These are phyloP conservation scores for Falco berigora DNA, from an alignment of 2,797 vertebrate genomes.

Conservation along the genomic window DNA sequence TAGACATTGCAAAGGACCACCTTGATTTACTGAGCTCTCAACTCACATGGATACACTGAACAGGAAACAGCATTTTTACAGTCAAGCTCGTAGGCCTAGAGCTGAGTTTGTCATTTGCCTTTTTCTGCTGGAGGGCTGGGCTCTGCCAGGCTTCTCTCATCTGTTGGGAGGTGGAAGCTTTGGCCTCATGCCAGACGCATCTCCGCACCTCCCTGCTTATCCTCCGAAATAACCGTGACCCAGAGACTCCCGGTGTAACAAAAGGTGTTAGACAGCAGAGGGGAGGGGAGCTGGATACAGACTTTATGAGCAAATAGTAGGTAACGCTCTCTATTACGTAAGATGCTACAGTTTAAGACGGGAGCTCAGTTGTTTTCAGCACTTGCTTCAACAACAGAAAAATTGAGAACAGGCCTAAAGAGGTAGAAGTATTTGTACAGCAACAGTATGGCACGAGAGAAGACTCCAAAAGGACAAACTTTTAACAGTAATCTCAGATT, in stretches of 20 bases:
- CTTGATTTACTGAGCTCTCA: neutral
- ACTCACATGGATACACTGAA: neutral
- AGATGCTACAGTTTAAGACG: neutral
- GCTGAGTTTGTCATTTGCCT: neutral
- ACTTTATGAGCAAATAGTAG: neutral
- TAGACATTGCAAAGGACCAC: neutral
- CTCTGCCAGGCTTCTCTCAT: neutral
- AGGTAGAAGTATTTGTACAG: neutral
- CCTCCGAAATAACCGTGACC: neutral
- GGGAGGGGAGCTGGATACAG: neutral
- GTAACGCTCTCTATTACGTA: neutral
- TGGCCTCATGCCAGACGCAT: neutral
- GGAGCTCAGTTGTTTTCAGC: neutral
- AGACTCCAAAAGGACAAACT: neutral
- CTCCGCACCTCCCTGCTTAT: neutral
- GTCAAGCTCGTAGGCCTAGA: neutral
- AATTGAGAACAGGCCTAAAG: neutral
- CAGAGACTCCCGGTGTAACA: neutral
- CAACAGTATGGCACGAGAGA: neutral
- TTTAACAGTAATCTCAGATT: neutral
- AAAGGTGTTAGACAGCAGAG: neutral
- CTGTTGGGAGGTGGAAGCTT: neutral
- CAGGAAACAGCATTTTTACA: neutral
- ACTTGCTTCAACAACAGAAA: neutral
- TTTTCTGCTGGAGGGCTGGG: neutral